Percentiles rank a stretch among this genome's conserved stretches.
These are phyloP conservation scores for Phymorhynchus buccinoides DNA, from an alignment of 1,140 invertebrate species.

Conservation along the genomic window DNA sequence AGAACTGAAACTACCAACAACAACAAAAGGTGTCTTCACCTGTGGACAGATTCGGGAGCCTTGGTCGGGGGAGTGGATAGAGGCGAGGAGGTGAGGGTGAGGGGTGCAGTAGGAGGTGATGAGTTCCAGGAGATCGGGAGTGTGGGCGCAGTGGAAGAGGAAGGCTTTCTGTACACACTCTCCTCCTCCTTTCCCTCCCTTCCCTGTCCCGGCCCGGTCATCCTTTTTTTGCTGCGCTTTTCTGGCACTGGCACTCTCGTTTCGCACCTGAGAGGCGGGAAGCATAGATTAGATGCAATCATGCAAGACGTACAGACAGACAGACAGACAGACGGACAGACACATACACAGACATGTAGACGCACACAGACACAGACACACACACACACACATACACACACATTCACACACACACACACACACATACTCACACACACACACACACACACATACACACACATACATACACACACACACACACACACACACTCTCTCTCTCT, in stretches of 20 bases:
- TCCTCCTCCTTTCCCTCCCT: neutral
- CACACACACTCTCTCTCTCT: neutral
- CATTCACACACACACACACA: neutral
- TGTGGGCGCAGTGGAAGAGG: slow-evolving; percentile 92
- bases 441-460: neutral
- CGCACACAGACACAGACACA: neutral
- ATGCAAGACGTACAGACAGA: no score
- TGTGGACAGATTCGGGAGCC: neutral
- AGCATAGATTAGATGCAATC: no score
- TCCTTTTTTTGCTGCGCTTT: no score
- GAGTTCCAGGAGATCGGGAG: slow-evolving; percentile 90
- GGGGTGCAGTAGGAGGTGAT: slow-evolving; percentile 92
- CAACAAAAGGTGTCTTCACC: no score
- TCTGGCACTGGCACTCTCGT: no score
- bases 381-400: neutral
- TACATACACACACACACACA: no score
- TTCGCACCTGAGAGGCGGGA: no score
- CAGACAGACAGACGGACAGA: neutral
- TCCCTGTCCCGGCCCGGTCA: slow-evolving; percentile 80
- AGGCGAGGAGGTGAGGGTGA: slow-evolving; percentile 70
- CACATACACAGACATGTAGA: neutral
- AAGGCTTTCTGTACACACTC: slow-evolving; percentile 85
- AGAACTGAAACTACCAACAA: no score
- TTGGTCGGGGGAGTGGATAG: neutral
- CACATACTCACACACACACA: neutral